These are phyloP conservation scores for Nephotettix cincticeps DNA, from an alignment of 1,140 invertebrate species.

Conservation along the genomic window DNA sequence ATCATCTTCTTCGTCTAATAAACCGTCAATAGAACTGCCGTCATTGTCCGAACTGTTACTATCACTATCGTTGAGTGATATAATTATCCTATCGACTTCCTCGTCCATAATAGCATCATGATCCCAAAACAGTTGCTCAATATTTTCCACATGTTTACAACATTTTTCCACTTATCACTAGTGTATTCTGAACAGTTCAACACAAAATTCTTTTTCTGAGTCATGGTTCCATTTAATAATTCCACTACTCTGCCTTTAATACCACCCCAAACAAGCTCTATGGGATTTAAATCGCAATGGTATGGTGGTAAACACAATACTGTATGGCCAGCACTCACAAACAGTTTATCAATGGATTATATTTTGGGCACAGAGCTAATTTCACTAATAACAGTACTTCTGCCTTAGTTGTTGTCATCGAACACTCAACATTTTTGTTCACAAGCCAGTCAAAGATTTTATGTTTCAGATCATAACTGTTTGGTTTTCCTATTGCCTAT, in stretches of 20 bases:
- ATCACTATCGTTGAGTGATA: neutral
- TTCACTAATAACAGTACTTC: neutral
- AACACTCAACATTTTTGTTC: neutral
- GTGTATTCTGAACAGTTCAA: neutral
- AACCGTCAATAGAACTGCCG: too few species aligned
- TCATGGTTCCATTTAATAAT: neutral
- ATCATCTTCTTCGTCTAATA: too few species aligned
- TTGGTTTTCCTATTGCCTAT: neutral
- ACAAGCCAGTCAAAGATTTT: neutral
- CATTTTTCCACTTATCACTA: neutral
- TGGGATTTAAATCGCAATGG: slow-evolving; percentile 1
- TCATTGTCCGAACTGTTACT: too few species aligned
- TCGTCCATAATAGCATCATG: neutral
- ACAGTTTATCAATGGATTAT: neutral
- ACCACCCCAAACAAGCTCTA: slow-evolving; percentile 8
- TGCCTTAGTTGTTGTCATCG: neutral
- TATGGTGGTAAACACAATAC: neutral
- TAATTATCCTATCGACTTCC: neutral
- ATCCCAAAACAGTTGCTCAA: neutral
- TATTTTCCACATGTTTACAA: neutral
- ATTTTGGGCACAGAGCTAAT: neutral
- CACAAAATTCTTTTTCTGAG: neutral
- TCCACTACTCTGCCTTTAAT: neutral
- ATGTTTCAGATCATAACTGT: neutral
- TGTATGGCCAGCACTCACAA: neutral